Conservation (phyloP, 2,113 vertebrate genomes). For the Amphilophus citrinellus region DNA sequence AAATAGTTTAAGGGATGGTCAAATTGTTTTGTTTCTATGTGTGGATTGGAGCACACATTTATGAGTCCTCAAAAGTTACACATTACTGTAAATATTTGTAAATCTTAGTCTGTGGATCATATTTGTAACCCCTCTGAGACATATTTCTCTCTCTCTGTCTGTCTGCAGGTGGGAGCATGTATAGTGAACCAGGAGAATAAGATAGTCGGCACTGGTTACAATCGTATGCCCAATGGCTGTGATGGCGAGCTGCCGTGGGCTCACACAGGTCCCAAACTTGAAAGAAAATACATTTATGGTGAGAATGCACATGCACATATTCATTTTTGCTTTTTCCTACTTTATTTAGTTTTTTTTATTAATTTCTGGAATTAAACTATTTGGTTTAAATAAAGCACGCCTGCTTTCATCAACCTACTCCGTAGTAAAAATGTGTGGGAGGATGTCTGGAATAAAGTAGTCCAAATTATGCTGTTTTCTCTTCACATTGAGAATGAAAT, state of each 20-base stretch:
- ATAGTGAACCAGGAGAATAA: not conserved
- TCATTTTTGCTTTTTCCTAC: not conserved
- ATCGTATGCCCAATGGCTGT: not conserved
- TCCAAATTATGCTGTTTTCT: too few species aligned
- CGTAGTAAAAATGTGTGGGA: not conserved
- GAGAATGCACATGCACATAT: accelerated
- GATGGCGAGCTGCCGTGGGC: accelerated
- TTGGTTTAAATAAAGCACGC: not conserved
- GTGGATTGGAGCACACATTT: too few species aligned
- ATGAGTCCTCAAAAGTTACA: too few species aligned
- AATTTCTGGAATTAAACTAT: not conserved
- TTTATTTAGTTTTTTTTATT: not conserved
- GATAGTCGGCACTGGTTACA: not conserved
- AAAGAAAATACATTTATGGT: accelerated
- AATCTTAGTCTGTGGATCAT: accelerated
- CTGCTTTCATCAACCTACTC: not conserved
- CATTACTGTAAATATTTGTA: too few species aligned
- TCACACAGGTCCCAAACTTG: too few species aligned
- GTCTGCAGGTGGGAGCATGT: not conserved
- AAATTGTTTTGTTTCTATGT: too few species aligned
- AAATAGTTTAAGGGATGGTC: too few species aligned
- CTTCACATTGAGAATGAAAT: too few species aligned
- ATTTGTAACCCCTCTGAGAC: not conserved
- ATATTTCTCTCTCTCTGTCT: accelerated
- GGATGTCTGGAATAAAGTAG: too few species aligned